Evolutionary conservation across 2,113 vertebrate species (phyloP).

Genomic region (Zosterops borbonicus): DNA sequence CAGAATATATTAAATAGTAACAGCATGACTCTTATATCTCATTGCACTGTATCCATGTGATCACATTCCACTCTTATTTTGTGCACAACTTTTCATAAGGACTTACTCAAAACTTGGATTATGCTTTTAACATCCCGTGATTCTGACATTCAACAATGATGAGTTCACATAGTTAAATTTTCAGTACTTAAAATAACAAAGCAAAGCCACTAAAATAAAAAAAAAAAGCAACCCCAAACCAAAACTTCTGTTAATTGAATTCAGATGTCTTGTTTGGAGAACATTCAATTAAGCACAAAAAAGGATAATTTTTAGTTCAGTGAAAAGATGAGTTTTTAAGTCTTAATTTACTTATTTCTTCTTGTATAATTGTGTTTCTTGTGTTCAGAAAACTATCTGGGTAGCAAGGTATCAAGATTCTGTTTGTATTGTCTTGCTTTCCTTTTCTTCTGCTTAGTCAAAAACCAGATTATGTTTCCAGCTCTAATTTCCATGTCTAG

Average conservation of each 20-base stretch:
- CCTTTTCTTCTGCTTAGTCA: neutral
- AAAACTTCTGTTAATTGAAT: conserved; percentile 26
- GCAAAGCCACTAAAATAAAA: neutral
- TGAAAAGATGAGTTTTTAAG: neutral
- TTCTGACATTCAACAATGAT: neutral
- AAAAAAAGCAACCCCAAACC: neutral
- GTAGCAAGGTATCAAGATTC: neutral
- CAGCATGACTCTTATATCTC: neutral
- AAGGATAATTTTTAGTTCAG: neutral
- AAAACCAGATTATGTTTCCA: neutral
- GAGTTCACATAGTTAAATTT: conserved; percentile 14
- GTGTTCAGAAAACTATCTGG: neutral
- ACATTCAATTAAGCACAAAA: neutral
- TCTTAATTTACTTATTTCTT: neutral
- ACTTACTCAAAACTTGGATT: neutral
- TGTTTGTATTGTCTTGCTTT: neutral
- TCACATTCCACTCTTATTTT: neutral
- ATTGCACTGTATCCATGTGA: neutral
- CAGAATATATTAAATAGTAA: neutral
- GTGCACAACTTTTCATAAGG: neutral
- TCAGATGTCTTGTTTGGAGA: conserved; percentile 39
- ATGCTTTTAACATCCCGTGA: neutral
- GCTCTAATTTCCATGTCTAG: neutral
- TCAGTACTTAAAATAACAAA: conserved; percentile 40
- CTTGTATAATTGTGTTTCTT: neutral